Evolutionary conservation across 2,113 vertebrate species (phyloP).

Genomic region (Tragelaphus buxtoni): DNA sequence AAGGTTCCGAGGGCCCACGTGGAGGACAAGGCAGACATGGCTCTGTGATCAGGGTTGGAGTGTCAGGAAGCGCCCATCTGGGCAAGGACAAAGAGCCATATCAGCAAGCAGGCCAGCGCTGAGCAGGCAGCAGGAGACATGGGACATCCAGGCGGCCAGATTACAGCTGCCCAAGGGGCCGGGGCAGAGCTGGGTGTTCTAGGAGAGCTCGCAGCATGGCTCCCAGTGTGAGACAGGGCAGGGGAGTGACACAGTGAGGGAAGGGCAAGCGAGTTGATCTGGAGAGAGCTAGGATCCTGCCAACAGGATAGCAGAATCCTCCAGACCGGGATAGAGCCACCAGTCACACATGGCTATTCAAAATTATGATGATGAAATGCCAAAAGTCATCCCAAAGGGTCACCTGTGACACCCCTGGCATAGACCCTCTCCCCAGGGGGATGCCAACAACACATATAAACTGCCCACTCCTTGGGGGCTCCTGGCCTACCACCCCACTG

Average conservation of each 20-base stretch:
- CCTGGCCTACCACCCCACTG: neutral
- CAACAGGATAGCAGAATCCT: fast-evolving
- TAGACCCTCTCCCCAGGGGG: no score
- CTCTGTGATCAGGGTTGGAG: neutral
- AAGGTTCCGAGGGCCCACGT: neutral
- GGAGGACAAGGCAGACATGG: neutral
- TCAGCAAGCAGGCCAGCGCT: neutral
- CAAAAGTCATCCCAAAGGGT: neutral
- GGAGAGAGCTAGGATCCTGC: neutral
- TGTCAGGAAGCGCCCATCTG: neutral
- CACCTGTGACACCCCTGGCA: neutral
- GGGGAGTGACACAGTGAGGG: neutral
- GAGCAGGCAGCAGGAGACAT: neutral
- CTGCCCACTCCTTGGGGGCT: fast-evolving
- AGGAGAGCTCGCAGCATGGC: neutral
- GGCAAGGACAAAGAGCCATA: neutral
- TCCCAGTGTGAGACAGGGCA: neutral
- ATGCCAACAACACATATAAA: fast-evolving
- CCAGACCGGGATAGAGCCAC: neutral
- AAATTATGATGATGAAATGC: fast-evolving
- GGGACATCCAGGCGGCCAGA: neutral
- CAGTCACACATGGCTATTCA: fast-evolving
- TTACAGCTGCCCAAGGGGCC: neutral
- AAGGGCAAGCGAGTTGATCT: neutral
- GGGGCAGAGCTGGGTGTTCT: neutral